These are phyloP conservation scores for Phenganax stokvisi DNA, from an alignment of 92 coral and sea anemone species.

Conservation along the genomic window DNA sequence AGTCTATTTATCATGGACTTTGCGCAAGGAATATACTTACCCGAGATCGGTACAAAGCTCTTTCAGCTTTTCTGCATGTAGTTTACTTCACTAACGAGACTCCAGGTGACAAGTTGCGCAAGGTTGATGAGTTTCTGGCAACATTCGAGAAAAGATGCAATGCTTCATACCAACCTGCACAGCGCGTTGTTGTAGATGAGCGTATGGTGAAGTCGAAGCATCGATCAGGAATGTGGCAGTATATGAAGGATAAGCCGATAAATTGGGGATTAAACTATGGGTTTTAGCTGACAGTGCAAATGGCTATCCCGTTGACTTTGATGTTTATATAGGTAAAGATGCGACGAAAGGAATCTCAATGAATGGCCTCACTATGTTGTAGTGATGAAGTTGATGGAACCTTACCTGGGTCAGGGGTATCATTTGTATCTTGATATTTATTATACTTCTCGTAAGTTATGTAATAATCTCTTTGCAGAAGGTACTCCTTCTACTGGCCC, in stretches of 20 bases:
- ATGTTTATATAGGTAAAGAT: too few species aligned
- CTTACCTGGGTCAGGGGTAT: too few species aligned
- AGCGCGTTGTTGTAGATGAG: constrained; percentile 57
- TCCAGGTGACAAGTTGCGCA: constrained; percentile 48
- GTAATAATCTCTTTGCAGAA: too few species aligned
- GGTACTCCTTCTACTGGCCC: too few species aligned
- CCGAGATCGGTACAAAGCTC: constrained; percentile 53
- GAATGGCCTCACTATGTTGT: not conserved
- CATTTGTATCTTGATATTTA: too few species aligned
- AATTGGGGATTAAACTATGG: constrained; percentile 56
- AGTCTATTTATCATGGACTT: constrained; percentile 55
- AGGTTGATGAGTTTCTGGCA: too few species aligned
- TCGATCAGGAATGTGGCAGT: constrained; percentile 56
- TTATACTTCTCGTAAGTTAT: too few species aligned
- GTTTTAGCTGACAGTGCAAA: constrained; percentile 49
- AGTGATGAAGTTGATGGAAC: not conserved
- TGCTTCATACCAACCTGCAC: constrained; percentile 49
- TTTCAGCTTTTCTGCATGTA: too few species aligned
- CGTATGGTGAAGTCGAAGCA: constrained; percentile 61
- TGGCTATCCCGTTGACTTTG: too few species aligned
- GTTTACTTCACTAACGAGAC: constrained; percentile 41
- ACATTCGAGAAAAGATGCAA: constrained; percentile 49
- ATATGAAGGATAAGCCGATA: too few species aligned
- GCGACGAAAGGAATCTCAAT: not conserved
- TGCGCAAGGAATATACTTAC: constrained; percentile 53